Conservation (phyloP, 2,797 vertebrate genomes). For the Miichthys miiuy region DNA sequence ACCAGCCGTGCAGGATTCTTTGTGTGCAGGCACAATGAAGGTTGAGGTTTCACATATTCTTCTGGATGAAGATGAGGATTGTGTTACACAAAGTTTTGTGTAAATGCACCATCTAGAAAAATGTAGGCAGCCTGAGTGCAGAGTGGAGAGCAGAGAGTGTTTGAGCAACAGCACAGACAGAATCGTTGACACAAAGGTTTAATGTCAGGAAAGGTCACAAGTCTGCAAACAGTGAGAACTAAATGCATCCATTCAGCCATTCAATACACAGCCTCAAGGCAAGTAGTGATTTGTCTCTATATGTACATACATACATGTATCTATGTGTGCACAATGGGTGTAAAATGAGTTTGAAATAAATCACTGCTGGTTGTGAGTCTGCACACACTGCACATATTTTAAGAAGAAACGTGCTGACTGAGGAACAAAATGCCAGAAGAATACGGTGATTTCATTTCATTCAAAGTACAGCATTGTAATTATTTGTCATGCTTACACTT, state of each 20-base stretch:
- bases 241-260: not conserved
- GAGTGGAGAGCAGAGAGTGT: not conserved
- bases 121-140: not conserved
- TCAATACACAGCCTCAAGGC: not conserved
- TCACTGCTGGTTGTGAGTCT: not conserved
- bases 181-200: not conserved
- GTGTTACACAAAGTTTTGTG: conserved; percentile 50
- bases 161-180: not conserved
- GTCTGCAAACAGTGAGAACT: not conserved
- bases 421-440: not conserved
- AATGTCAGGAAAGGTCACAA: not conserved
- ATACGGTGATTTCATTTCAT: no score
- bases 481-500: no score
- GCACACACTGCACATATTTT: not conserved
- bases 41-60: conserved; percentile 34
- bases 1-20: conserved; percentile 74
- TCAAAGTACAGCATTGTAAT: no score
- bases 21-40: conserved; percentile 52
- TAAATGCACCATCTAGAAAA: conserved; percentile 1
- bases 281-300: not conserved
- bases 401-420: not conserved
- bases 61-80: conserved; percentile 23
- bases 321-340: no score
- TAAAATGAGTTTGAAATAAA: conserved; percentile 5
- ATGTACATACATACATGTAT: not conserved